These are phyloP conservation scores for Dunckerocampus dactyliophorus DNA, from an alignment of 2,113 vertebrate genomes.

Conservation along the genomic window DNA sequence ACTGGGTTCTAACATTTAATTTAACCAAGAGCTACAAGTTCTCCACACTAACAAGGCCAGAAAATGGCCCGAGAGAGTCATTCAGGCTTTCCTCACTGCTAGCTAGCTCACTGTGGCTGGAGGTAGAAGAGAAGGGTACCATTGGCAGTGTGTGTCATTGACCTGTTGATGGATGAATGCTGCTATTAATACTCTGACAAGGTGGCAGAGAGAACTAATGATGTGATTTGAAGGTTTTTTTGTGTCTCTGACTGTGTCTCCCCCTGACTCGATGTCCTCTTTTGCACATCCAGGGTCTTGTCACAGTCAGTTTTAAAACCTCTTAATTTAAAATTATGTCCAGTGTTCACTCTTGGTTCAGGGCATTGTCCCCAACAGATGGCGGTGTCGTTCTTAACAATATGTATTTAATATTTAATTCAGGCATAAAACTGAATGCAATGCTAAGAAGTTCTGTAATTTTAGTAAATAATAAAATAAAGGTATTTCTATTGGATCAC, in stretches of 20 bases:
- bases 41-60: slow-evolving; percentile 44
- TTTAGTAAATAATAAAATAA: too few relatives aligned
- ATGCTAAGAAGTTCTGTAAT: too few relatives aligned
- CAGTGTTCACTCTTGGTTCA: too few relatives aligned
- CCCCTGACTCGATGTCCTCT: slow-evolving; percentile 60
- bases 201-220: slow-evolving; percentile 73
- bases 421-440: too few relatives aligned
- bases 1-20: too few relatives aligned
- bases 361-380: too few relatives aligned
- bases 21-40: too few relatives aligned
- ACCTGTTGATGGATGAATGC: slow-evolving; percentile 74
- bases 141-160: slow-evolving; percentile 74
- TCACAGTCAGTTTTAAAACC: background rate
- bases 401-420: too few relatives aligned
- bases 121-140: slow-evolving; percentile 62
- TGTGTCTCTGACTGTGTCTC: slow-evolving; percentile 41
- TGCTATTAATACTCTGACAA: slow-evolving; percentile 75
- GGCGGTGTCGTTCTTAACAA: too few relatives aligned
- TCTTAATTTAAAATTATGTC: background rate
- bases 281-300: slow-evolving; percentile 43
- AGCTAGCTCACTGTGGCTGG: slow-evolving; percentile 30
- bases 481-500: too few relatives aligned
- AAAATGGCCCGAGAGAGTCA: slow-evolving; percentile 54
- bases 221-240: slow-evolving; percentile 71
- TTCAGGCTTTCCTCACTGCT: slow-evolving; percentile 39